These are phyloP conservation scores for Andrena praecox DNA, from an alignment of 2,888 invertebrate species.

Conservation along the genomic window DNA sequence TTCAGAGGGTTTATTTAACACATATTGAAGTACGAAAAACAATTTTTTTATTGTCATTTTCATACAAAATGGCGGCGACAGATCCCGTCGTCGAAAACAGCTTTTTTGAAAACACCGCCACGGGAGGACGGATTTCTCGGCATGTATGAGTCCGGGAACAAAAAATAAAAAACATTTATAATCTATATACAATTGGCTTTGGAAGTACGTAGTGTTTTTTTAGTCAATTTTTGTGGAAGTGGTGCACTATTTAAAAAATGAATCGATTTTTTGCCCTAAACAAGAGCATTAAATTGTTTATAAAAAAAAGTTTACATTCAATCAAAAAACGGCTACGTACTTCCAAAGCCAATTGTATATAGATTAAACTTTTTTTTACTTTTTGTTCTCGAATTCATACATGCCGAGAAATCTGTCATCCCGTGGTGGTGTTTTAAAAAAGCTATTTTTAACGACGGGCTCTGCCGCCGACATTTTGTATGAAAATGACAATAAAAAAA, in stretches of 20 bases:
- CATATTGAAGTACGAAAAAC: no score
- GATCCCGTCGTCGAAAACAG: neutral
- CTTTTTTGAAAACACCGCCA: neutral
- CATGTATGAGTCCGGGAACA: neutral
- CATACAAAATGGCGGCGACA: no score
- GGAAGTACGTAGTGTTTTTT: slow-evolving; percentile 5
- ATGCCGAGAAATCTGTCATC: no score
- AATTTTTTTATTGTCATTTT: no score
- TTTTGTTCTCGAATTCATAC: no score
- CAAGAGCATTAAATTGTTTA: neutral
- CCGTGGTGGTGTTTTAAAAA: no score
- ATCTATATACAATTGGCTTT: neutral
- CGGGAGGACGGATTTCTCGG: neutral
- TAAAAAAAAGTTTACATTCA: slow-evolving; percentile 3
- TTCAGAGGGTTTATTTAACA: no score
- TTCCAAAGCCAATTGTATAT: neutral
- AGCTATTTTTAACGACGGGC: no score
- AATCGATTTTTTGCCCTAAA: slow-evolving; percentile 3
- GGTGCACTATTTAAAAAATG: slow-evolving; percentile 8
- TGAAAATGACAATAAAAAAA: no score
- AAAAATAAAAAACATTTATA: neutral
- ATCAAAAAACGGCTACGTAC: neutral
- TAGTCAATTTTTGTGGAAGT: neutral
- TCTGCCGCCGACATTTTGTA: no score
- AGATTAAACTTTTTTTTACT: no score